These are phyloP conservation scores for Oreochromis mossambicus DNA, from an alignment of 2,797 vertebrate genomes.

Conservation along the genomic window DNA sequence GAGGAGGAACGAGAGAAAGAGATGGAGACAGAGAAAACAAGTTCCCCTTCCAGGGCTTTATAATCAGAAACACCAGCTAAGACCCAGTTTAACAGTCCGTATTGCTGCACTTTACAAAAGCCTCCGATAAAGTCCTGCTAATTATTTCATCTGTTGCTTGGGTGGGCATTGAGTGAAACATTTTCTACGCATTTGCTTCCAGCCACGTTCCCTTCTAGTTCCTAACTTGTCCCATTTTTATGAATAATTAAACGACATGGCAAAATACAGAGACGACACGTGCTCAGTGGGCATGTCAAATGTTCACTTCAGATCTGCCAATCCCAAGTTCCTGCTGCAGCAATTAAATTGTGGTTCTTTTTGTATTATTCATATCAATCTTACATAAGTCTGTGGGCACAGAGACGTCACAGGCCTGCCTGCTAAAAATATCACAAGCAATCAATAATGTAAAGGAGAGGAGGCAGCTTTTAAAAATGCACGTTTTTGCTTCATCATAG, in stretches of 20 bases:
- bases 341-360: not conserved
- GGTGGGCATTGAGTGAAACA: constrained; percentile 27
- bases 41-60: not conserved
- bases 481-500: constrained; percentile 29
- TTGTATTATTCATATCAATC: constrained; percentile 44
- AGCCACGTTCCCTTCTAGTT: not conserved
- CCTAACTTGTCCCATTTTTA: constrained; percentile 16
- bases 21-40: not conserved
- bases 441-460: constrained; percentile 64
- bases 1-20: not conserved
- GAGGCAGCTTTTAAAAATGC: constrained; percentile 35
- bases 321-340: not conserved
- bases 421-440: constrained; percentile 59
- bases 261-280: constrained; percentile 8
- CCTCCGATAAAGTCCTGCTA: constrained; percentile 28
- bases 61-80: constrained; percentile 23
- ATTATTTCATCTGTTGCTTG: constrained; percentile 41
- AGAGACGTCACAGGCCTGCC: not conserved
- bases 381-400: constrained; percentile 49
- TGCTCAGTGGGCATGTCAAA: constrained; percentile 12
- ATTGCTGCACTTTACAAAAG: constrained; percentile 11
- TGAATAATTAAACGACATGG: constrained; percentile 50
- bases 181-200: constrained; percentile 14
- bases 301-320: constrained; percentile 1
- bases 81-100: not conserved